Evolutionary conservation across 1,140 invertebrate genomes (phyloP), one percentile per base, ranked within the genome.

Genomic region (Diabrotica undecimpunctata): DNA sequence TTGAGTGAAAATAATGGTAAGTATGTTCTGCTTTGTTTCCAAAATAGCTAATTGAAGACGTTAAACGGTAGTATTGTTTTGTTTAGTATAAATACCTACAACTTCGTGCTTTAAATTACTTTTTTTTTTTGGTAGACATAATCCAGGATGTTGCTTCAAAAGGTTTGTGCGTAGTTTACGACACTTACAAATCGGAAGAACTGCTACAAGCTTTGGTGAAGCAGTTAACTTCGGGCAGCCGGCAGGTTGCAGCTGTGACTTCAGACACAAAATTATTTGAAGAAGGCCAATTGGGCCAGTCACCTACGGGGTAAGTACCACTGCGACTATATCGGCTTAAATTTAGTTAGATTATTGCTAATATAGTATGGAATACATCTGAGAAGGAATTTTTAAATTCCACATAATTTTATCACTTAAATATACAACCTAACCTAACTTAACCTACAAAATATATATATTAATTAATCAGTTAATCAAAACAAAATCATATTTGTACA

Each of bases 131-230:
- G 68, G 68, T 70, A 91, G 90, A 92, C 74, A 87, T 97, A 72
- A 90, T 95, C 2, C 95, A 97, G 83, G 94, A 97, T 78, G 87
- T 94, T 0, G 93, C 93, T 8, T 93, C 93, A 0, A 96, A 96
- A 80, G 94, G 93, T 39, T 81, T 98, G 12, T 92, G 91, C 67
- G 79, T 96, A 3, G 89, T 96, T 6, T 96, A 95, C 76, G 87
- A 94, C 66, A 87, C 86, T 60, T 93, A 88, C 6, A 86, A 87
- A 69, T 85, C 88, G 51, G 85, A 86, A 68, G 81, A 85, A 68
- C 80, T 97, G 37, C 88, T 96, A 0, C 85, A 86, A 58, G 86
- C 86, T 56, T 85, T 97, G 41, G 85, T 96, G 38, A 87, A 92
- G 69, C 92, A 95, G 73, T 81, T 98, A 12, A 88, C 86, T 36